These are phyloP conservation scores for Grallaria varia DNA, from an alignment of 2,113 vertebrate genomes.

Conservation along the genomic window DNA sequence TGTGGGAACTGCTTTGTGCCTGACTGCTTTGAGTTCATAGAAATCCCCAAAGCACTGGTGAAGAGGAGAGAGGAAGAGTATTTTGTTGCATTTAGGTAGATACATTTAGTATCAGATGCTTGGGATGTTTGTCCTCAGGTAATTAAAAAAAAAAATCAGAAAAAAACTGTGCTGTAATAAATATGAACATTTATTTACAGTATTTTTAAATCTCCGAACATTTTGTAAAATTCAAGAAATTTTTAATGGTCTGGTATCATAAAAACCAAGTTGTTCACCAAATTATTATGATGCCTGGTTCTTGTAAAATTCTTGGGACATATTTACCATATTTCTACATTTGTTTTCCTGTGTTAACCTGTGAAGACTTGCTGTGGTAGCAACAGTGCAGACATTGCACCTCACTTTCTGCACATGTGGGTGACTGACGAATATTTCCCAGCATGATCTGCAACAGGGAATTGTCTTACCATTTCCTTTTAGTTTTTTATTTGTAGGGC, in stretches of 20 bases:
- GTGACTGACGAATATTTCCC: neutral
- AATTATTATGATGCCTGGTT: neutral
- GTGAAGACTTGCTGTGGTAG: neutral
- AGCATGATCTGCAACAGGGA: neutral
- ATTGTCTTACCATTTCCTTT: neutral
- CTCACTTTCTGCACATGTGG: neutral
- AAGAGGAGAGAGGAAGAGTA: neutral
- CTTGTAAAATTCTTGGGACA: neutral
- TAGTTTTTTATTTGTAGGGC: neutral
- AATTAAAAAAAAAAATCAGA: neutral
- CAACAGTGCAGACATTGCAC: accelerated
- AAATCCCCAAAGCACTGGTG: neutral
- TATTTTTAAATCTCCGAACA: neutral
- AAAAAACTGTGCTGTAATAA: neutral
- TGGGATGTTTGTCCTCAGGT: neutral
- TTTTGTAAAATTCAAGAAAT: neutral
- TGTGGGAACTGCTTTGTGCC: neutral
- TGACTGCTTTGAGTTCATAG: neutral
- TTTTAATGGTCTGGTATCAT: neutral
- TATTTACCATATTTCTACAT: neutral
- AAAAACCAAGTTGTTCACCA: neutral
- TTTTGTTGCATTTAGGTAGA: neutral
- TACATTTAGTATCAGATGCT: neutral
- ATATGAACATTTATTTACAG: neutral
- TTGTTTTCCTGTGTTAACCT: neutral